phyloP scores from a whole-genome alignment of 35 echinoderm and acorn worm species.

The Strongylocentrotus purpuratus region DNA sequence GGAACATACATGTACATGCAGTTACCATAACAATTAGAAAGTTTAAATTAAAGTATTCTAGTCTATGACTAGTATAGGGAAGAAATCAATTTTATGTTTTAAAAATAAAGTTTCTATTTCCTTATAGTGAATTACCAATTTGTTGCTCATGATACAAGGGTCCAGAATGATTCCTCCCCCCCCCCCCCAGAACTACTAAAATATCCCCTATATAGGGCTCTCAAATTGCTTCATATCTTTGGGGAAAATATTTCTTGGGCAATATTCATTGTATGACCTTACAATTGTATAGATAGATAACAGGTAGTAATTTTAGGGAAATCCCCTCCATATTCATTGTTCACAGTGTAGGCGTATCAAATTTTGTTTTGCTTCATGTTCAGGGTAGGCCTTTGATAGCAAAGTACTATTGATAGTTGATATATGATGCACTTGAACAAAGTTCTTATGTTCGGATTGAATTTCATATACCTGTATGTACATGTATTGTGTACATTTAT shows the following conservation, averaged over 20 bases:
- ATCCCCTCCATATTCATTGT: neutral
- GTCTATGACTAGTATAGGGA: no score
- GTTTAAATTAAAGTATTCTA: no score
- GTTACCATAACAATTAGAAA: no score
- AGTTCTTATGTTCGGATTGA: neutral
- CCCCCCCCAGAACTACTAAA: neutral
- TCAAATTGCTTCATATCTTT: neutral
- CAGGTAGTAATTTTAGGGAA: neutral
- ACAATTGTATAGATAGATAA: neutral
- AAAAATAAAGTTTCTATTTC: no score
- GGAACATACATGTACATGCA: no score
- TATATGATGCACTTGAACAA: neutral
- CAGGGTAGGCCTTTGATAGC: neutral
- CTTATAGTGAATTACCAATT: no score
- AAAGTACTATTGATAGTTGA: neutral
- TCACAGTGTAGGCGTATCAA: neutral
- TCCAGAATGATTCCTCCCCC: no score
- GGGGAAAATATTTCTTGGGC: neutral
- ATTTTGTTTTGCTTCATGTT: neutral
- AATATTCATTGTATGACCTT: no score
- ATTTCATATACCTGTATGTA: neutral
- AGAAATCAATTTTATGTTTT: no score
- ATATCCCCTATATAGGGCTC: neutral
- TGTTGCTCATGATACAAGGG: no score
- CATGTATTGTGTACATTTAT: no score